Base-by-base conservation (phyloP, 2,113 vertebrate species). In the Clarias batrachus region DNA sequence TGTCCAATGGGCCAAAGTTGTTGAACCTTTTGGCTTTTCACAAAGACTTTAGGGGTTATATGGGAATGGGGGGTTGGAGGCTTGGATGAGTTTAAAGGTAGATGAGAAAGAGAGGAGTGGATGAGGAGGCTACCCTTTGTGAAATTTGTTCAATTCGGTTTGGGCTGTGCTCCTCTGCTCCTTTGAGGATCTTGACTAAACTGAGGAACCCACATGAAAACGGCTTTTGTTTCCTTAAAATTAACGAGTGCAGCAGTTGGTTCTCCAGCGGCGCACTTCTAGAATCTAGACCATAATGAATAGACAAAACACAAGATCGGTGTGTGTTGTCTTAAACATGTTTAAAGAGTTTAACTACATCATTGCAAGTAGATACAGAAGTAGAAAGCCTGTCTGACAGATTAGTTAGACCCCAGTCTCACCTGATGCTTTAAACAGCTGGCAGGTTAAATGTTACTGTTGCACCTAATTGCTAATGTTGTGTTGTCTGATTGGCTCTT, bases 71-170 rank as follows among this genome's bases (percentile, higher is more conserved):
- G 92, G 90, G 83, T 82, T 68, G 87, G 81, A 77, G 85, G 41
- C 84, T 37, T 70, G 92, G 90, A 83, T 89, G 60, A 87, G 89
- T 84, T 90, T 91, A 90, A 90, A 94, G 93, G 92, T 93, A 92
- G 92, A 88, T n/a, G 37, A 63, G 70, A 54, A 17, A 25, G 84
- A 84, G 56, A 60, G 91, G 88, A 90, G 90, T 90, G 91, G 85
- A n/a, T 79, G 89, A 66, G n/a, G 87, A 91, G 92, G 91, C 90
- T 87, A 91, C 91, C 93, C 93, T 95, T 94, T 94, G 93, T 94
- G 92, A 94, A 48, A 94, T 93, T 92, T 93, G 89, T 87, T 91
- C 93, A 94, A 94, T 94, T 92, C 94, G 94, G 94, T 94, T 94
- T 94, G 91, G 93, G 91, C 90, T 92, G 84, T 82, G 41, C 13